A percentile compares a stretch with the other conserved stretches of the same genome.
These are phyloP conservation scores for Anguilla obscura DNA, from an alignment of 2,797 vertebrate species.

Conservation along the genomic window DNA sequence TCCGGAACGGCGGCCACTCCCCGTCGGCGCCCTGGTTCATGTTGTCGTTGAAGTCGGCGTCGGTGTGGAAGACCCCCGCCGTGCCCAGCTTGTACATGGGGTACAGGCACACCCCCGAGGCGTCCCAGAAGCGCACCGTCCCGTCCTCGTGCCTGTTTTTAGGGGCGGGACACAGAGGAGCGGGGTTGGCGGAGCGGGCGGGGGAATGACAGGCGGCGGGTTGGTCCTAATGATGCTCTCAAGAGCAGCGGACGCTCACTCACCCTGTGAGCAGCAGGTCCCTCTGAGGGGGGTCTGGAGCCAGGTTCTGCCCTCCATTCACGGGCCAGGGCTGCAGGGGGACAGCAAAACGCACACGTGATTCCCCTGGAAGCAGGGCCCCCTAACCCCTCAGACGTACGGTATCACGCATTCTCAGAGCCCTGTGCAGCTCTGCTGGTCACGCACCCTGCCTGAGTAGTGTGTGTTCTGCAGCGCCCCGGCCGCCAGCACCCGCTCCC, in stretches of 20 bases:
- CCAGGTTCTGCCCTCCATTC: conserved; percentile 85
- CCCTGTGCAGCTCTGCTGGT: neutral
- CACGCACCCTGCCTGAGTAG: conserved; percentile 84
- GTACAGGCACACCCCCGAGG: conserved; percentile 90
- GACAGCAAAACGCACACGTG: conserved; percentile 25
- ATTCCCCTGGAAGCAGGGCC: neutral
- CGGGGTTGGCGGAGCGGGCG: neutral
- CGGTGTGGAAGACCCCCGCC: conserved; percentile 86
- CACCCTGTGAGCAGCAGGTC: conserved; percentile 97
- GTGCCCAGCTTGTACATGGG: conserved; percentile 94
- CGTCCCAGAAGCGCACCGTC: conserved; percentile 95
- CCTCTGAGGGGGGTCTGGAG: conserved; percentile 87
- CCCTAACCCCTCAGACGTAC: neutral
- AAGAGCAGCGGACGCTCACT: conserved; percentile 42
- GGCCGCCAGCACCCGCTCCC: conserved; percentile 84
- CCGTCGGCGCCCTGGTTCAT: conserved; percentile 86
- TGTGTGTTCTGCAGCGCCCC: conserved; percentile 85
- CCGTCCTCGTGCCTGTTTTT: conserved; percentile 88
- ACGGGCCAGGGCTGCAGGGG: conserved; percentile 86
- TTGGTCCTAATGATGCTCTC: neutral
- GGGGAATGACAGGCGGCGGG: neutral
- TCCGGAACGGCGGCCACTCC: conserved; percentile 95
- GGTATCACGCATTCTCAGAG: neutral
- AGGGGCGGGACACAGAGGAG: neutral
- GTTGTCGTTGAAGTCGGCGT: conserved; percentile 88